phyloP scores from a whole-genome alignment of 1,140 invertebrate genomes.

The Drosophila truncata region DNA sequence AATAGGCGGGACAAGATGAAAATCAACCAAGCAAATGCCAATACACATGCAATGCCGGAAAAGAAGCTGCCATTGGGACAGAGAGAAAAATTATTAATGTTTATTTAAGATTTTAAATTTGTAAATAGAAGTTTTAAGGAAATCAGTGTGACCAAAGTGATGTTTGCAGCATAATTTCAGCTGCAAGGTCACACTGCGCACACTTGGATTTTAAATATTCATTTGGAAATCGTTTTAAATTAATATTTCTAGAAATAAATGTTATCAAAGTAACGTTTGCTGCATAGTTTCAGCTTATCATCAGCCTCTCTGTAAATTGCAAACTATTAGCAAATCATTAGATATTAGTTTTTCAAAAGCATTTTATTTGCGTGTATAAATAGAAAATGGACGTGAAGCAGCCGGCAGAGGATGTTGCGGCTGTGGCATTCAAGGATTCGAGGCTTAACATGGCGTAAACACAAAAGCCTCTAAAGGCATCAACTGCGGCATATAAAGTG shows the following conservation, averaged over 20 bases:
- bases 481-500: constrained; percentile 84
- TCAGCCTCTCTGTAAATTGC: neutral
- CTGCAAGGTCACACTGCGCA: neutral
- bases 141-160: neutral
- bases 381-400: constrained; percentile 36
- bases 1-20: constrained; percentile 81
- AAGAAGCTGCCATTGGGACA: constrained; percentile 13
- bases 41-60: constrained; percentile 73
- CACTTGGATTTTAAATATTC: neutral
- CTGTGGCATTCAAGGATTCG: constrained; percentile 78
- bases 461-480: constrained; percentile 84
- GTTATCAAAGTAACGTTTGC: neutral
- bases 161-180: neutral
- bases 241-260: neutral
- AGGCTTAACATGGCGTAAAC: constrained; percentile 83
- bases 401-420: constrained; percentile 43
- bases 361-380: constrained; percentile 34
- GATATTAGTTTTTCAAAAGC: neutral
- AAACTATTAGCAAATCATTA: neutral
- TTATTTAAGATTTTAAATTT: neutral
- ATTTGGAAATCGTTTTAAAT: neutral
- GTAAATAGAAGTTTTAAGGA: neutral
- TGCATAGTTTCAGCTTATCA: neutral
- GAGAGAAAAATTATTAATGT: neutral
- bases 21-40: constrained; percentile 83